A percentile compares a stretch with the other conserved stretches of the same genome.
phyloP scores from a whole-genome alignment of 2,797 vertebrate species.

The Leptatherina wallacei region DNA sequence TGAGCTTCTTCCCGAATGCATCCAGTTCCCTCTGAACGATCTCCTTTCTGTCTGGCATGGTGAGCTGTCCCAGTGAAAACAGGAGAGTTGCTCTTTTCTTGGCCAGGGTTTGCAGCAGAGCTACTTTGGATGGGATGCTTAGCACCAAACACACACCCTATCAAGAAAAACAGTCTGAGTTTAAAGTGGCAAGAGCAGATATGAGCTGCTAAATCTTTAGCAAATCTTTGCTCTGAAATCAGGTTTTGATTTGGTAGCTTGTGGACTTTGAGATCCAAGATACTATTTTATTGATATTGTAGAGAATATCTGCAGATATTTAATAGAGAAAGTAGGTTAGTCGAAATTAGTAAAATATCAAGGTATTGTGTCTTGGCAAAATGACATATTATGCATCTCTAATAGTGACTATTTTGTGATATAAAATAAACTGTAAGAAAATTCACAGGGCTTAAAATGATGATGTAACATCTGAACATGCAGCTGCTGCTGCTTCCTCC shows the following conservation, averaged over 20 bases:
- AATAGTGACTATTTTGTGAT: background rate
- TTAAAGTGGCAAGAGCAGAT: background rate
- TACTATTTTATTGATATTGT: background rate
- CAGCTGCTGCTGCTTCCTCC: background rate
- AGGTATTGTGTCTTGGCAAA: no score
- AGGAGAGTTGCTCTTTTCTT: conserved; percentile 68
- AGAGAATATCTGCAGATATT: background rate
- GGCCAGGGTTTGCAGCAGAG: conserved; percentile 78
- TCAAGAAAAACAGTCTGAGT: conserved; percentile 3
- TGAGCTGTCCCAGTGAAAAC: conserved; percentile 82
- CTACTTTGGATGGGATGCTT: conserved; percentile 77
- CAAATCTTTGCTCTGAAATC: background rate
- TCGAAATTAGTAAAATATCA: background rate
- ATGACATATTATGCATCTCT: no score
- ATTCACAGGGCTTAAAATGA: background rate
- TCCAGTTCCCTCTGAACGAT: conserved; percentile 86
- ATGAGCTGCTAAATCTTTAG: background rate
- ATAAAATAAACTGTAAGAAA: background rate
- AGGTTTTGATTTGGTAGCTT: background rate
- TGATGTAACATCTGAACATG: background rate
- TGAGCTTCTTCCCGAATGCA: conserved; percentile 89
- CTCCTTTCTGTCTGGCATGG: conserved; percentile 79
- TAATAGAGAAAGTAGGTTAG: no score
- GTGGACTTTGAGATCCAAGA: background rate
- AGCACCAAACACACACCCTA: conserved; percentile 87